A percentile compares a stretch with the other conserved stretches of the same genome.
These are phyloP conservation scores for Alces alces DNA, from an alignment of 2,113 vertebrate genomes.

Conservation along the genomic window DNA sequence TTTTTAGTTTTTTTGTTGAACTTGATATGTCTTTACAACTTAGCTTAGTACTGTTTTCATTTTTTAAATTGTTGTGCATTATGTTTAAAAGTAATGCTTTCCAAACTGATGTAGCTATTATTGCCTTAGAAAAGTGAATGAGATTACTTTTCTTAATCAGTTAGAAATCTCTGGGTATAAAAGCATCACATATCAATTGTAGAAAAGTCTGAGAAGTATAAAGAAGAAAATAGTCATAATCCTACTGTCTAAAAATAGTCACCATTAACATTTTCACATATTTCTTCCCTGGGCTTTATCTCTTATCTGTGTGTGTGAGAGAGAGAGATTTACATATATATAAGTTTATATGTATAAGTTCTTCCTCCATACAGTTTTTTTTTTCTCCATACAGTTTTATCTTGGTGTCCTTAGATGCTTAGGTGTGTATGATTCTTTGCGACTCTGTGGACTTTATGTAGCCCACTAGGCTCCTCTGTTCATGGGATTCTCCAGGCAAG, in stretches of 20 bases:
- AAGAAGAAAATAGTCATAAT: not conserved
- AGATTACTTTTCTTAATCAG: not conserved
- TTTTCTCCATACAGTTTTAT: not conserved
- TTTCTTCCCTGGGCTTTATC: not conserved
- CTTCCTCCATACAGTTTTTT: not conserved
- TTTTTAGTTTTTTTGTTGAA: not conserved
- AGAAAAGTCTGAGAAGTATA: not conserved
- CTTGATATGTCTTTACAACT: not conserved
- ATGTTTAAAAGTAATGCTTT: not conserved
- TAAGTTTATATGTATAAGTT: not conserved
- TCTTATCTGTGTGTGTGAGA: not conserved
- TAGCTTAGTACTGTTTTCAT: not conserved
- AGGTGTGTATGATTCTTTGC: not conserved
- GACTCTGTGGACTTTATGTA: not conserved
- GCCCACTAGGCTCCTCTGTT: not conserved
- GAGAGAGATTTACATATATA: not conserved
- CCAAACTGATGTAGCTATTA: not conserved
- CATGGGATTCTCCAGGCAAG: not conserved
- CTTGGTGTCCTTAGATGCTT: not conserved
- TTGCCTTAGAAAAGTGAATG: not conserved
- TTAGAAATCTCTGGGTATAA: not conserved
- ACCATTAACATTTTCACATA: not conserved
- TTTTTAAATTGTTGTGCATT: not conserved
- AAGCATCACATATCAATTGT: not conserved
- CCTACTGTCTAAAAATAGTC: not conserved